Evolutionary conservation across 2,797 vertebrate species (phyloP).

Genomic region (Coranthus polyacanthus): DNA sequence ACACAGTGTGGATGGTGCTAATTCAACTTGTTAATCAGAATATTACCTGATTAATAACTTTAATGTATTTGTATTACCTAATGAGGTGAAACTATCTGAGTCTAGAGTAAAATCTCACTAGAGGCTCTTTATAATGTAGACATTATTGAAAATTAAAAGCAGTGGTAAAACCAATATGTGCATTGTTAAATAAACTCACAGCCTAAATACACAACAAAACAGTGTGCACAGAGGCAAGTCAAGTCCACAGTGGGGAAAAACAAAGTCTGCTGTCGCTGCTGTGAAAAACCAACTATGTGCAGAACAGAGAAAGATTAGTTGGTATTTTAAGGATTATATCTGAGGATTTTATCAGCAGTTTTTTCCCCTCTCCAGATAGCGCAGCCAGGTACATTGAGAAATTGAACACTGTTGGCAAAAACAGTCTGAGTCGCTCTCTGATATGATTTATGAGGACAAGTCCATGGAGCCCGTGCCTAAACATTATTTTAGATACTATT

Average conservation of each 20-base stretch:
- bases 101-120: conserved; percentile 6
- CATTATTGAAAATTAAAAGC: conserved; percentile 30
- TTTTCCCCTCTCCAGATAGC: conserved; percentile 27
- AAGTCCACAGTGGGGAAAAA: conserved; percentile 17
- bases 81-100: conserved; percentile 21
- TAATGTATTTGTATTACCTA: not conserved
- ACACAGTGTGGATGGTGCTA: not conserved
- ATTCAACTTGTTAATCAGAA: conserved; percentile 7
- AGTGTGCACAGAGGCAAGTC: conserved; percentile 32
- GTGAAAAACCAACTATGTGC: conserved; percentile 11
- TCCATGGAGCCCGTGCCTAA: conserved; percentile 15
- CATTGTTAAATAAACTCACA: conserved; percentile 31
- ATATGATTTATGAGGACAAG: conserved; percentile 47
- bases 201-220: conserved; percentile 49
- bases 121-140: conserved; percentile 13
- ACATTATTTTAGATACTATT: conserved; percentile 17
- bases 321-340: conserved; percentile 59
- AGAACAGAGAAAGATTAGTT: conserved; percentile 37
- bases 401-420: conserved; percentile 31
- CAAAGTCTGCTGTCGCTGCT: conserved; percentile 37
- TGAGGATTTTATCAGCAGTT: conserved; percentile 47
- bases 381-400: conserved; percentile 12
- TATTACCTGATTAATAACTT: not conserved
- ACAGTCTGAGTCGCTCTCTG: conserved; percentile 28
- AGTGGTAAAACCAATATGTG: not conserved